phyloP scores from a whole-genome alignment of 2,113 vertebrate species.

The Pteruthius melanotis region DNA sequence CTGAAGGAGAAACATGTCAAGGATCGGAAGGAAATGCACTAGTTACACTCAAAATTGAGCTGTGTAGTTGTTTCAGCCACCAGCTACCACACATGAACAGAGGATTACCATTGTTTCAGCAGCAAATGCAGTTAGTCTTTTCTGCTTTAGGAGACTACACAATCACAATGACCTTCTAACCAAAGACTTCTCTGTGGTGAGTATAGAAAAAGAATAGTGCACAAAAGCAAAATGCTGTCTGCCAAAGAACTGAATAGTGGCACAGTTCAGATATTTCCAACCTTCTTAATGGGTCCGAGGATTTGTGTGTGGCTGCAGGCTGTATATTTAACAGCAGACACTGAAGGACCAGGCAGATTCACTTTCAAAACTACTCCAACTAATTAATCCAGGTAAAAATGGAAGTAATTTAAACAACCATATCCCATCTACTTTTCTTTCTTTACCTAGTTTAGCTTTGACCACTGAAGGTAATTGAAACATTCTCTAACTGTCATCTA shows the following conservation, averaged over 20 bases:
- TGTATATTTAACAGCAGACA: neutral
- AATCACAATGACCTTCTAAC: neutral
- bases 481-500: neutral
- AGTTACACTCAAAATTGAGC: neutral
- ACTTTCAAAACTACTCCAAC: neutral
- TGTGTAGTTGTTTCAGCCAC: neutral
- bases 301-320: neutral
- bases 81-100: neutral
- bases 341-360: neutral
- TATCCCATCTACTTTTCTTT: neutral
- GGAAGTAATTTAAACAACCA: neutral
- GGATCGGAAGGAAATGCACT: neutral
- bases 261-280: accelerated
- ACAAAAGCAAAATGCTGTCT: neutral
- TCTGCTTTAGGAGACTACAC: neutral
- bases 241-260: neutral
- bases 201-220: neutral
- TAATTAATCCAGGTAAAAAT: neutral
- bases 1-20: neutral
- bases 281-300: neutral
- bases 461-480: neutral
- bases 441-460: neutral
- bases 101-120: neutral
- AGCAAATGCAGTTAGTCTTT: neutral
- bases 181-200: neutral